Percentiles rank a stretch among this genome's conserved stretches.
These are phyloP conservation scores for Sapajus apella DNA, from an alignment of 2,113 vertebrate species.

Conservation along the genomic window DNA sequence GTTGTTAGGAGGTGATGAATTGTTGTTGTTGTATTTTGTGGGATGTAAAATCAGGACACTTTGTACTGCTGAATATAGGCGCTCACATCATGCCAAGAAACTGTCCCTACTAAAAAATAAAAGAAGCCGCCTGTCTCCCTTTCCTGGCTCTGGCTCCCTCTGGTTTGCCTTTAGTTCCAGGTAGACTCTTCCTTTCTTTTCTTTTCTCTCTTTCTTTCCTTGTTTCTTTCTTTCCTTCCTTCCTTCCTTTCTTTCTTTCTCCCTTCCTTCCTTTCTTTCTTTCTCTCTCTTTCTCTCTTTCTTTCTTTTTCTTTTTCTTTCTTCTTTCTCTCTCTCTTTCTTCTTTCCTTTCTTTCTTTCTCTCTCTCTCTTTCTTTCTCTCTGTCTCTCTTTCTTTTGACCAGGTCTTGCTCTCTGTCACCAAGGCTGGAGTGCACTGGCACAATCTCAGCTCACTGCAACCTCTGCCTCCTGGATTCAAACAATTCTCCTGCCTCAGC, in stretches of 20 bases:
- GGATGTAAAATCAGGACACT: background rate
- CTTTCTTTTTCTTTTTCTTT: fast-evolving
- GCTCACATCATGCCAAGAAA: background rate
- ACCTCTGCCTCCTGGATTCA: no score
- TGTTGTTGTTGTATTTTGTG: background rate
- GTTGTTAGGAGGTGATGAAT: background rate
- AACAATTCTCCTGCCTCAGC: no score
- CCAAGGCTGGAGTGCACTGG: no score
- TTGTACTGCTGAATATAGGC: no score
- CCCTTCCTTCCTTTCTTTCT: no score
- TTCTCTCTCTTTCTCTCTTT: no score
- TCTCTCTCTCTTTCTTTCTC: no score
- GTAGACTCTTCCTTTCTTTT: no score
- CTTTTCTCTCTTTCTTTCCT: fast-evolving
- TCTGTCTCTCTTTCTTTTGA: no score
- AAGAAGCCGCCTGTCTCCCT: background rate
- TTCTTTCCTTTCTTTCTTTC: fast-evolving
- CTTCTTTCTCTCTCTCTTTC: fast-evolving
- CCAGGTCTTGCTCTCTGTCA: no score
- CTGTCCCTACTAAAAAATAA: background rate
- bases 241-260: no score
- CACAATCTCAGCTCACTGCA: no score
- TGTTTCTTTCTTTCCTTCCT: fast-evolving
- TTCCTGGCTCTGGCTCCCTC: background rate
- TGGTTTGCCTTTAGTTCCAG: background rate